These are phyloP conservation scores for Motacilla alba DNA, from an alignment of 2,113 vertebrate species.

Conservation along the genomic window DNA sequence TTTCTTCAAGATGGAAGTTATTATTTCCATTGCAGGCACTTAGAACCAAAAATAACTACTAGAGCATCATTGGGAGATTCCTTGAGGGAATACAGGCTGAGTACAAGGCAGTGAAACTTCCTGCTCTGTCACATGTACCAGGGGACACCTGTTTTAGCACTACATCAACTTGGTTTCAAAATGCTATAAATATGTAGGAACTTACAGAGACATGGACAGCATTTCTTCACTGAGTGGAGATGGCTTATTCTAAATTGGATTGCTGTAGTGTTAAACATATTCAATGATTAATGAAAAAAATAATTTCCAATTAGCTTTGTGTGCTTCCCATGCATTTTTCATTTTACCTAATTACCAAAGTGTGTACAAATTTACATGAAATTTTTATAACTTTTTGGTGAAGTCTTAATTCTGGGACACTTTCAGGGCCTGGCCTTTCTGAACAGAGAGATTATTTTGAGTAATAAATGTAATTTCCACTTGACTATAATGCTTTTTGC, in stretches of 20 bases:
- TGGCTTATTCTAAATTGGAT: background rate
- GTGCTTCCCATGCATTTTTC: background rate
- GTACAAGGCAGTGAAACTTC: background rate
- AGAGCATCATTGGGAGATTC: background rate
- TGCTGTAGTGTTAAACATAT: background rate
- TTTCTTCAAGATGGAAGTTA: background rate
- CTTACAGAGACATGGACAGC: rapidly evolving
- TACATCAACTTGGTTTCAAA: background rate
- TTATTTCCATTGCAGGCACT: background rate
- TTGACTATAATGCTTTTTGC: background rate
- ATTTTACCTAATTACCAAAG: background rate
- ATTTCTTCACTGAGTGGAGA: background rate
- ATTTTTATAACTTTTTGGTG: background rate
- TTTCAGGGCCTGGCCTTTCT: background rate
- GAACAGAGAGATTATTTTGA: background rate
- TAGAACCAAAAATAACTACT: background rate
- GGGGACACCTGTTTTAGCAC: background rate
- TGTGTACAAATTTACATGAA: rapidly evolving
- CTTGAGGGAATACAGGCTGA: background rate
- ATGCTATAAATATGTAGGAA: background rate
- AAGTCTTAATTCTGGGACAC: background rate
- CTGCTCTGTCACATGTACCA: background rate
- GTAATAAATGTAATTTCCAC: background rate
- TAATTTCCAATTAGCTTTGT: background rate
- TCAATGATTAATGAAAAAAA: background rate